Base-by-base conservation (phyloP, 2,113 vertebrate genomes). In the Cavia aperea region DNA sequence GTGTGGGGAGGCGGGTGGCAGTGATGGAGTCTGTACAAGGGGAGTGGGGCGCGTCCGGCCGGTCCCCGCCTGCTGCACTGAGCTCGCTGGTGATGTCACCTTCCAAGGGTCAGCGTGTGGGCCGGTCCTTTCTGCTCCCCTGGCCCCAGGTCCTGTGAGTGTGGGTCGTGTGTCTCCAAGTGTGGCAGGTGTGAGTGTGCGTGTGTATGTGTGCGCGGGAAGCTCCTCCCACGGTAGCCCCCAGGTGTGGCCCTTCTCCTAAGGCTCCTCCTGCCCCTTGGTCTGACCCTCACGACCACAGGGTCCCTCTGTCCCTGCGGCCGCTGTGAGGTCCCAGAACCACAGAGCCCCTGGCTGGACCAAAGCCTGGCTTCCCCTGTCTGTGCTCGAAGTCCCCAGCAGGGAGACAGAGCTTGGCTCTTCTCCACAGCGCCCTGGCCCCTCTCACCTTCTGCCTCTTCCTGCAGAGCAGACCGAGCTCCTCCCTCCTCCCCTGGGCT, bases 21-120 rank as follows among this genome's bases (percentile, higher is more conserved):
- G 96, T 97, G 96, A 95, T 39, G 39, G 95, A 93, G 94, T 98
- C 97, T 98, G 96, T 98, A 98, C 98, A 98, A 97, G 97, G 97
- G 96, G 96, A 97, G 97, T 96, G 97, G 90, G 73, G 46, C 31
- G 46, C 15, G 29, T 16, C 14, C 7, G 2, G 29, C 46, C 1
- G 73, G 73, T 24, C 73, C 73, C 29, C 26, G 14, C 43, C 73
- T 46, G 10, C n/a, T 39, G 75, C n/a, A 10, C 70, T 72, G 70
- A 12, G n/a, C 70, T 72, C 7, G 3, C 15, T 9, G 96, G 95
- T 95, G 97, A 94, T 66, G 62, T 92, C 49, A 83, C 90, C 95
- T 90, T 93, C 96, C 92, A 58, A 90, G 92, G 95, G 66, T 77
- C 72, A 63, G 92, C 24, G 19, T 4, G 68, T 39, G 7, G 14